Evolutionary conservation across 2,113 vertebrate genomes (phyloP).

Genomic region (Charadrius vociferus): DNA sequence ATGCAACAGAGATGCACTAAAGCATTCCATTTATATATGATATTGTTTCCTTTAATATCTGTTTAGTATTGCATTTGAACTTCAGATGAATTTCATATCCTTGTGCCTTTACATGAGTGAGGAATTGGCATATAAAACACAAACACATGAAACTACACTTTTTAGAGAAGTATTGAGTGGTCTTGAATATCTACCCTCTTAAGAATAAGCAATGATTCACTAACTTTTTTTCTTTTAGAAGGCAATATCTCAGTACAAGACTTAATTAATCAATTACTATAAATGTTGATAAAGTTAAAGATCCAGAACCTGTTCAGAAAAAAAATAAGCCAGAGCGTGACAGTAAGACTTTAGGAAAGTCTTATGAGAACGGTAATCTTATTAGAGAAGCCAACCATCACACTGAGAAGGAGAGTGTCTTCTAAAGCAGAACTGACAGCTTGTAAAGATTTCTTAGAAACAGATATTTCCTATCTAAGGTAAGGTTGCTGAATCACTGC

Average conservation of each 20-base stretch:
- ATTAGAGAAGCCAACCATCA: not conserved
- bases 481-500: not conserved
- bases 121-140: not conserved
- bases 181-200: not conserved
- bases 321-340: not conserved
- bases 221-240: not conserved
- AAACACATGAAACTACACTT: not conserved
- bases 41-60: not conserved
- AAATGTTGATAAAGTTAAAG: not conserved
- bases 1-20: not conserved
- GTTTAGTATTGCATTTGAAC: not conserved
- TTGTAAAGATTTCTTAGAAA: conserved; percentile 1
- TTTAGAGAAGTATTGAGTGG: not conserved
- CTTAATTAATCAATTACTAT: not conserved
- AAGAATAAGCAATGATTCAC: not conserved
- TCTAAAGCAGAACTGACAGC: conserved; percentile 11
- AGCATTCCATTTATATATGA: not conserved
- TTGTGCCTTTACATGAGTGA: not conserved
- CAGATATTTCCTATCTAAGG: not conserved
- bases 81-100: not conserved
- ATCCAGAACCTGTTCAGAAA: not conserved
- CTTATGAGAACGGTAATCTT: not conserved
- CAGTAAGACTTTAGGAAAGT: not conserved
- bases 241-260: not conserved
- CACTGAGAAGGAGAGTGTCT: not conserved